A percentile compares a stretch with the other conserved stretches of the same genome.
Conservation (phyloP, 2,888 invertebrate genomes). For the Agrilus cyanescens region DNA sequence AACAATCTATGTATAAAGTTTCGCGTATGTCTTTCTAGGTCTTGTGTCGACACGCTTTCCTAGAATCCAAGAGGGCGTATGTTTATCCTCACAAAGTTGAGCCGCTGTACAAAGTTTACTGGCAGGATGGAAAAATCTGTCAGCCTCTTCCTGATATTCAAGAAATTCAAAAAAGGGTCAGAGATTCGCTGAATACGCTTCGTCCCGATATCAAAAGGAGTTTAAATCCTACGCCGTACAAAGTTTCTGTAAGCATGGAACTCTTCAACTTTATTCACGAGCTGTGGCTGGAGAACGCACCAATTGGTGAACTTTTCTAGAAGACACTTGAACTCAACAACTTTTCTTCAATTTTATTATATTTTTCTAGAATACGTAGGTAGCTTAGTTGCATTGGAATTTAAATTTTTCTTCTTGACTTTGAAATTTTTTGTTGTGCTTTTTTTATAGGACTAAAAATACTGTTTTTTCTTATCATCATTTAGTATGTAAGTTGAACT, state of each 20-base stretch:
- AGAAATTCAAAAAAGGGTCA: conserved; percentile 66
- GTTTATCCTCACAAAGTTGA: conserved; percentile 86
- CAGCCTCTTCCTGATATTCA: conserved; percentile 56
- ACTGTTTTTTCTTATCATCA: too few relatives aligned
- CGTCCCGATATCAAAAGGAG: conserved; percentile 89
- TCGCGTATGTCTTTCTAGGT: conserved; percentile 29
- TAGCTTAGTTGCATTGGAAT: too few relatives aligned
- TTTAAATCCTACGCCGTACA: conserved; percentile 97
- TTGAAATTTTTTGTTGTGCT: too few relatives aligned
- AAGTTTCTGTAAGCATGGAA: conserved; percentile 87
- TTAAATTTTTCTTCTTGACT: too few relatives aligned
- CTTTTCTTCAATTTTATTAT: too few relatives aligned
- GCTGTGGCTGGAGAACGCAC: conserved; percentile 93
- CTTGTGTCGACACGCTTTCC: conserved; percentile 91
- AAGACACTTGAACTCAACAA: too few relatives aligned
- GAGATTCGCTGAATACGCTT: conserved; percentile 65
- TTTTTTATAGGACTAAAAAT: too few relatives aligned
- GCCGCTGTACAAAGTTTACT: conserved; percentile 68
- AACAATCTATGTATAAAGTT: too few relatives aligned
- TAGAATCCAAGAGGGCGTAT: conserved; percentile 91
- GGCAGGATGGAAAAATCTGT: conserved; percentile 70
- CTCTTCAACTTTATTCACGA: conserved; percentile 91
- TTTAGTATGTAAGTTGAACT: too few relatives aligned
- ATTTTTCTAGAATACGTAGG: too few relatives aligned
- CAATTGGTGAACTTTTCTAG: conserved; percentile 87